Base-by-base conservation (phyloP, 2,113 vertebrate genomes). In the Sinocyclocheilus anophthalmus region DNA sequence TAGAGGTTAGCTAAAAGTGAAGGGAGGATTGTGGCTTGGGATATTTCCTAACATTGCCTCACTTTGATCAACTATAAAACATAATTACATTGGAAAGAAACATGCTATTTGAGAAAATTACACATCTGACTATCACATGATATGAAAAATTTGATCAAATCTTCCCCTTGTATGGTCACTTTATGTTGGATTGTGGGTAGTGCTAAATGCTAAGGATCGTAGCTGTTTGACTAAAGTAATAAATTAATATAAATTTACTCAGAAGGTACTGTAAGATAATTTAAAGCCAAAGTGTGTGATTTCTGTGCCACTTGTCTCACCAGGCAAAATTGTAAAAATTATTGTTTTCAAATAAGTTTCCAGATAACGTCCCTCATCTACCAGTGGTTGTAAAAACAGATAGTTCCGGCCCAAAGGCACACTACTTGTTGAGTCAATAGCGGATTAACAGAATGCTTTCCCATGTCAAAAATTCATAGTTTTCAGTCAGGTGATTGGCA, bases 11-110 rank as follows among this genome's bases (percentile, higher is more conserved):
- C 63, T 73, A n/a, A 79, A 75, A 55, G 65, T 55, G 42, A 39
- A 48, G 84, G 61, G 75, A 78, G 75, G 30, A 69, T 76, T 85
- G 76, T 59, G 87, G 87, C 72, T 88, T 86, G 84, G 81, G 72
- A 16, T 59, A 59, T 84, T 84, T 86, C 84, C 84, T 53, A 26
- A 22, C 39, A 14, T 67, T 80, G 81, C 76, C 81, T 75, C 55
- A 84, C 83, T 86, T 84, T 82, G 72, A 82, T 48, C 73, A 81
- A 82, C 84, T 73, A 48, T 78, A 78, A 65, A 77, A 77, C 37
- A n/a, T 81, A 63, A 81, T 81, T 55, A 76, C 13, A 61, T 24
- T 30, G 26, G 20, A 39, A 65, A 26, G 61, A 55, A 67, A 85
- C 45, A 85, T 59, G 53, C 10, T 53, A 63, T 84, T 79, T 73